phyloP scores from a whole-genome alignment of 2,797 vertebrate genomes.

The Oreochromis mossambicus region DNA sequence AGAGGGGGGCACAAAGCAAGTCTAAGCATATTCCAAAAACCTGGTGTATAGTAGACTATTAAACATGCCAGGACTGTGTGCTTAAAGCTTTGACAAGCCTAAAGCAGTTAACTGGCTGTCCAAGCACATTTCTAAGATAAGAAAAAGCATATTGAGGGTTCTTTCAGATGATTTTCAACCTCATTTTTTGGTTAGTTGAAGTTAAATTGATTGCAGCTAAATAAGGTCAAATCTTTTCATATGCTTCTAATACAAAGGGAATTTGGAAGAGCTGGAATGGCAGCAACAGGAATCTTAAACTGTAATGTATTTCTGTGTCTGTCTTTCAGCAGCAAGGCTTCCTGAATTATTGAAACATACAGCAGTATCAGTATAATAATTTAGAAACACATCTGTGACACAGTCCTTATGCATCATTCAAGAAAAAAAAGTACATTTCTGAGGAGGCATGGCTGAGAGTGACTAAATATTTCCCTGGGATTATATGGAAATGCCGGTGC shows the following conservation, averaged over 20 bases:
- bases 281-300: not conserved
- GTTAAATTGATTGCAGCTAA: not conserved
- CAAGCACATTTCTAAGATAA: not conserved
- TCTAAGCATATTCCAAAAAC: not conserved
- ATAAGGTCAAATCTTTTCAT: not conserved
- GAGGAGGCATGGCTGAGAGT: not conserved
- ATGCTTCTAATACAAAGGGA: not conserved
- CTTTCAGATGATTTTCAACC: not conserved
- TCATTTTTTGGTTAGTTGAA: not conserved
- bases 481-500: not conserved
- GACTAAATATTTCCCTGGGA: not conserved
- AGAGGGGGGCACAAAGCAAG: not conserved
- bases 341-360: conserved; percentile 1
- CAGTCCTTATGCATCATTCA: not conserved
- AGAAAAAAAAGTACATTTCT: not conserved
- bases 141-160: not conserved
- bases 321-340: not conserved
- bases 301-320: not conserved
- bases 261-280: not conserved
- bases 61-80: not conserved
- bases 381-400: not conserved
- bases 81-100: not conserved
- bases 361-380: not conserved
- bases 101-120: not conserved
- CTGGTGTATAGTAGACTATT: not conserved